These are phyloP conservation scores for Parelbella ahira DNA, from an alignment of 2,888 invertebrate species.

Conservation along the genomic window DNA sequence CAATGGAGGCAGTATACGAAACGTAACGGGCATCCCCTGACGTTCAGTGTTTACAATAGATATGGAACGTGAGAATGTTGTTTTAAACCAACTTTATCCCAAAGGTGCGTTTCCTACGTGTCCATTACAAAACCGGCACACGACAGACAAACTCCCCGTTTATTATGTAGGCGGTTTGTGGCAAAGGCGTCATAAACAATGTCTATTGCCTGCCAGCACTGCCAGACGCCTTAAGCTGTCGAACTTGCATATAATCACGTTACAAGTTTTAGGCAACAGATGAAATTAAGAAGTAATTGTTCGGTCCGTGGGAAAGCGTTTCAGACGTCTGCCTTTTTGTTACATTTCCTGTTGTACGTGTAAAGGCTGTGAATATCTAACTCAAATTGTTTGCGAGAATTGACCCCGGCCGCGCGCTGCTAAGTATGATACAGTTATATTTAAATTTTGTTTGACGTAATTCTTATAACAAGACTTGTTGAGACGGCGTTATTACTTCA, in stretches of 20 bases:
- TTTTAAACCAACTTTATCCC: constrained; percentile 60
- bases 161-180: constrained; percentile 59
- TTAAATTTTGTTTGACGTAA: constrained; percentile 1
- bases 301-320: constrained; percentile 62
- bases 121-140: constrained; percentile 54
- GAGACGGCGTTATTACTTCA: constrained; percentile 2
- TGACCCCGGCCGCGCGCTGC: constrained; percentile 26
- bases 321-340: constrained; percentile 37
- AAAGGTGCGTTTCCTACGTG: constrained; percentile 57
- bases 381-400: constrained; percentile 8
- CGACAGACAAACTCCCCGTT: constrained; percentile 51
- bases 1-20: constrained; percentile 66
- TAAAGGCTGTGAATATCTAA: not conserved
- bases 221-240: constrained; percentile 59
- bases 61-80: constrained; percentile 73
- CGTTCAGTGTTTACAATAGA: constrained; percentile 65
- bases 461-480: constrained; percentile 2
- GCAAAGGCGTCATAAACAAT: constrained; percentile 71
- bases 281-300: constrained; percentile 61
- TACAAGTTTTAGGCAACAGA: constrained; percentile 62
- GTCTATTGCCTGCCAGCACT: constrained; percentile 50
- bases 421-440: constrained; percentile 29
- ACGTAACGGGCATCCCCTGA: constrained; percentile 61
- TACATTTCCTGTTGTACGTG: constrained; percentile 47
- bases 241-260: constrained; percentile 71